A percentile compares a stretch with the other conserved stretches of the same genome.
Conservation (phyloP, 2,888 invertebrate species). For the Argyra leucocephala region DNA sequence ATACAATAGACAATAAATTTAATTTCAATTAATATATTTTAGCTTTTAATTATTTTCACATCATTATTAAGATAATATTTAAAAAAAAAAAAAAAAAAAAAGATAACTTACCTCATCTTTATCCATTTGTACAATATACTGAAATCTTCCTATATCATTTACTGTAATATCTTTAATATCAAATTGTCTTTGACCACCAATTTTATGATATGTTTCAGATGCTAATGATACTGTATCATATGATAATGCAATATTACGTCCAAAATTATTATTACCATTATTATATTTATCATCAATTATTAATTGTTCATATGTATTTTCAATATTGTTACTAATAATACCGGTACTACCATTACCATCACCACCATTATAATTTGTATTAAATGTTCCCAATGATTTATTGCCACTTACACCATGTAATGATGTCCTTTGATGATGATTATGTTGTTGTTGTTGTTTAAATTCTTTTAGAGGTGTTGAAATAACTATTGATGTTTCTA, state of each 20-base stretch:
- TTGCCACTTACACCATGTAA: not conserved
- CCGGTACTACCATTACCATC: too few species aligned
- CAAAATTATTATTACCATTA: not conserved
- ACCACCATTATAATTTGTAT: not conserved
- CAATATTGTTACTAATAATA: not conserved
- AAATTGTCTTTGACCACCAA: constrained; percentile 4
- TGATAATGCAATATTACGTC: not conserved
- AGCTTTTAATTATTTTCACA: too few species aligned
- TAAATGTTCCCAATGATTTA: not conserved
- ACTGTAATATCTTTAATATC: constrained; percentile 21
- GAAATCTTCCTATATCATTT: constrained; percentile 27
- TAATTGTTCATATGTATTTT: constrained; percentile 3
- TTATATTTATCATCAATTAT: not conserved
- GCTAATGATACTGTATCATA: constrained; percentile 6
- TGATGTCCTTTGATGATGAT: not conserved
- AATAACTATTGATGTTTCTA: not conserved
- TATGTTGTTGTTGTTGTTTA: not conserved
- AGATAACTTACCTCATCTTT: constrained; percentile 26
- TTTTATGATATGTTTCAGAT: constrained; percentile 1
- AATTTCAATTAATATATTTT: too few species aligned
- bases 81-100: too few species aligned
- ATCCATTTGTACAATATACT: constrained; percentile 28
- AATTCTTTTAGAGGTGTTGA: not conserved
- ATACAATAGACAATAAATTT: too few species aligned
- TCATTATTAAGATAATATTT: too few species aligned